Conservation (phyloP, 2,888 invertebrate genomes). For the Ophonus ardosiacus region DNA sequence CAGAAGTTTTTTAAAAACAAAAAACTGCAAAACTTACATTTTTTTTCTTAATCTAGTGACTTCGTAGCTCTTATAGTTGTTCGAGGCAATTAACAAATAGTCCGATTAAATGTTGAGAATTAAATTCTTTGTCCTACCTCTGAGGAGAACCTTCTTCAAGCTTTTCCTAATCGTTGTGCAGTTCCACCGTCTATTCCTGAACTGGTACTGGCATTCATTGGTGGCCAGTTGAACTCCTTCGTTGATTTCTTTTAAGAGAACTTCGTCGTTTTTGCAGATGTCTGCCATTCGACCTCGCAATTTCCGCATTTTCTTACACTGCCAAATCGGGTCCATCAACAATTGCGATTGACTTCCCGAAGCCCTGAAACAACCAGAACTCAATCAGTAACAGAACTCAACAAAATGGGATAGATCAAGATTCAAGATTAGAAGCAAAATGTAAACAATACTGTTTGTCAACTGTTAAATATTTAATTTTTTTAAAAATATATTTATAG, state of each 20-base stretch:
- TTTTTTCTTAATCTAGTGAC: too few relatives aligned
- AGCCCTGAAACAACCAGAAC: conserved; percentile 25
- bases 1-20: too few relatives aligned
- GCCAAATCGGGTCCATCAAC: conserved; percentile 91
- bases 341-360: conserved; percentile 90
- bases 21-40: too few relatives aligned
- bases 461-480: too few relatives aligned
- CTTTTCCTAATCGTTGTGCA: conserved; percentile 89
- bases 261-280: conserved; percentile 90
- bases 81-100: too few relatives aligned
- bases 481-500: too few relatives aligned
- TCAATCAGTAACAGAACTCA: background rate
- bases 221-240: conserved; percentile 90
- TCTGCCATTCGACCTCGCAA: conserved; percentile 87
- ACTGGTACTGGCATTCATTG: conserved; percentile 92
- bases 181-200: conserved; percentile 91
- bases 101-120: too few relatives aligned
- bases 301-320: conserved; percentile 91
- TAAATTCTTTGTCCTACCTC: conserved; percentile 82
- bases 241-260: conserved; percentile 88
- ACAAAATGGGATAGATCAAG: too few relatives aligned
- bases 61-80: too few relatives aligned
- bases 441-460: too few relatives aligned
- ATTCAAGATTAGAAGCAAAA: background rate
- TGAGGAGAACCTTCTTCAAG: conserved; percentile 89